Evolutionary conservation across 2,888 invertebrate genomes (phyloP).

Genomic region (Hesperia comma): DNA sequence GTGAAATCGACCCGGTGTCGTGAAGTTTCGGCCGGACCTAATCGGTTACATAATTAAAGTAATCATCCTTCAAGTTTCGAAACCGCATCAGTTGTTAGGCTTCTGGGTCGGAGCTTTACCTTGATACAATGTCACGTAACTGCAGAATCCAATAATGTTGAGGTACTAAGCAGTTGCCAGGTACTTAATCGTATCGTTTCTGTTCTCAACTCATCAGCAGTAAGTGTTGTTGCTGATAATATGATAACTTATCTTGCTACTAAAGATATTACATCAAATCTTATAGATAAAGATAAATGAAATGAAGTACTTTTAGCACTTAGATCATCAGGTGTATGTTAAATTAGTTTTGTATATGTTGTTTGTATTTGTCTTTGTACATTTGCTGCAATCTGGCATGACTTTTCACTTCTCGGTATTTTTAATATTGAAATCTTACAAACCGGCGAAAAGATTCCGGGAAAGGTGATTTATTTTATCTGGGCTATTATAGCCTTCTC

Average conservation of each 20-base stretch:
- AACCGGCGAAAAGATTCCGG: no score
- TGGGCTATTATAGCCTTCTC: no score
- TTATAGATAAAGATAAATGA: slow-evolving; percentile 4
- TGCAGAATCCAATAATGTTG: slow-evolving; percentile 3
- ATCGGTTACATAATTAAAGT: slow-evolving; percentile 23
- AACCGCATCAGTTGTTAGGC: background rate
- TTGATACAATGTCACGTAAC: slow-evolving; percentile 3
- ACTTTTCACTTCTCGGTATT: no score
- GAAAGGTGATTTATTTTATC: no score
- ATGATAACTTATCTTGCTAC: slow-evolving; percentile 5
- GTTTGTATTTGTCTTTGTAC: no score
- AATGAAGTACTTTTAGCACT: background rate
- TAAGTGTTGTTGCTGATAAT: background rate
- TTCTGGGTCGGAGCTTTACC: background rate
- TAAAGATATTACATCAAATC: slow-evolving; percentile 2
- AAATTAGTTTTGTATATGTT: no score
- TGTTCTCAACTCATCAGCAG: background rate
- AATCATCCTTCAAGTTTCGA: slow-evolving; percentile 10
- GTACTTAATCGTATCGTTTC: background rate
- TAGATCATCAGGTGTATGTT: background rate
- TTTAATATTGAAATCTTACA: no score
- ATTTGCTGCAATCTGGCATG: no score
- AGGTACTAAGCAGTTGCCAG: background rate
- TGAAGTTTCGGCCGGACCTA: slow-evolving; percentile 3
- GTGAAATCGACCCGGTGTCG: slow-evolving; percentile 4